phyloP scores from a whole-genome alignment of 2,113 vertebrate genomes.

The Neolamprologus ventralis region DNA sequence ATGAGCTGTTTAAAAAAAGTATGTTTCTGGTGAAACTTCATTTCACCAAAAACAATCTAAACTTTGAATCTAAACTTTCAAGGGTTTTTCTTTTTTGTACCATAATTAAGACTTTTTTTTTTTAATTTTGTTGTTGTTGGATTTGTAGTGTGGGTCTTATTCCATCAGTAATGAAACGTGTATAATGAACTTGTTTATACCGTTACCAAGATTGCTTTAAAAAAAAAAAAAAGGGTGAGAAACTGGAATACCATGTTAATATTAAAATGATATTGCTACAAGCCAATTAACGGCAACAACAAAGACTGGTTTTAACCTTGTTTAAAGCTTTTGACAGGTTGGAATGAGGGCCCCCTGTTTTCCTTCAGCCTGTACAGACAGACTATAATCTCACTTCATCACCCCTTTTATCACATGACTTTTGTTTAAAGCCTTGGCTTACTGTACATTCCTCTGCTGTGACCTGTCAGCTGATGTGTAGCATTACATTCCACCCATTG shows the following conservation, averaged over 20 bases:
- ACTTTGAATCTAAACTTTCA: not conserved
- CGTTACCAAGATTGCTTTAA: not conserved
- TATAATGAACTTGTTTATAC: not conserved
- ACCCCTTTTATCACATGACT: conserved; percentile 59
- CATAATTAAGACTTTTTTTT: not conserved
- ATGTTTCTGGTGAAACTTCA: not conserved
- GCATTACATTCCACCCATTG: not conserved
- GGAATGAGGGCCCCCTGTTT: conserved; percentile 43
- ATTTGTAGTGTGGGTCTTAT: not conserved
- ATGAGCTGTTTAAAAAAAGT: not conserved
- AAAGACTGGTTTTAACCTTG: not conserved
- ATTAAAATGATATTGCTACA: not conserved
- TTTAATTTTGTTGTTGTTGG: not conserved
- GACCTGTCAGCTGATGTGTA: conserved; percentile 59
- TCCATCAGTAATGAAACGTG: not conserved
- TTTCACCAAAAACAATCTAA: not conserved
- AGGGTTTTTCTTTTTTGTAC: not conserved
- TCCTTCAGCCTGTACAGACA: conserved; percentile 27
- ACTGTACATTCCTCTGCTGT: conserved; percentile 58
- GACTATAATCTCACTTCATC: conserved; percentile 51
- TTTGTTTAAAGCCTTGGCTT: conserved; percentile 49
- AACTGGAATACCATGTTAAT: not conserved
- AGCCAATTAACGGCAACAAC: not conserved
- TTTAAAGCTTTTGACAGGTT: conserved; percentile 17
- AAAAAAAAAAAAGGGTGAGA: accelerated